These are phyloP conservation scores for roundworm (Caenorhabditis elegans) DNA, from an alignment of 1,140 invertebrate genomes.

Conservation along the genomic window DNA sequence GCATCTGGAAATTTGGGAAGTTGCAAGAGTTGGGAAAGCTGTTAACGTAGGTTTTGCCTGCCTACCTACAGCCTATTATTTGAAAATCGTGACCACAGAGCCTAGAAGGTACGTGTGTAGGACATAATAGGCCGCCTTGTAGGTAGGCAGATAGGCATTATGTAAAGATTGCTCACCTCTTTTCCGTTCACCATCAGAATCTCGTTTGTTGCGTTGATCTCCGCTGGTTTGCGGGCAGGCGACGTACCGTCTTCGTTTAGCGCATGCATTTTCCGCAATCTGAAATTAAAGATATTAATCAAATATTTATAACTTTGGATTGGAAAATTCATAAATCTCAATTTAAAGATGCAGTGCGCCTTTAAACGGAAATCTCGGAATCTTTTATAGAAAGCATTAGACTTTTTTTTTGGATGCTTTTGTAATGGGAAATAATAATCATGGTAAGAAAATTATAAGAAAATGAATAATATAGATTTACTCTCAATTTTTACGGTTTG, in stretches of 20 bases:
- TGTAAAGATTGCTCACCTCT: background rate
- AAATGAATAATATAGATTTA: background rate
- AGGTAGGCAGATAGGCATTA: no score
- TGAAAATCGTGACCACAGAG: no score
- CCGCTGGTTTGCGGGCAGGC: background rate
- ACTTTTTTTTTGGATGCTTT: background rate
- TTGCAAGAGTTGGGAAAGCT: no score
- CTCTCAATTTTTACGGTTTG: no score
- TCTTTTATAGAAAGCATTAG: background rate
- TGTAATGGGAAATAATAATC: background rate
- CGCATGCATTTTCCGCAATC: conserved; percentile 35
- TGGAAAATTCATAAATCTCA: no score
- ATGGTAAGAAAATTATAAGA: background rate
- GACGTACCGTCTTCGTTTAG: conserved; percentile 36
- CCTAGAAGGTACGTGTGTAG: no score
- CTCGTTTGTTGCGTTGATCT: background rate
- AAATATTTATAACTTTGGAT: no score
- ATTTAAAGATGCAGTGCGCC: no score
- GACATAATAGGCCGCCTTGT: no score
- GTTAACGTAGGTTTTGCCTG: no score
- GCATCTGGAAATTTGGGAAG: background rate
- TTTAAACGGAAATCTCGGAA: background rate
- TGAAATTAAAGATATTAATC: background rate
- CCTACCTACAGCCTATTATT: no score
- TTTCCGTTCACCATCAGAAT: background rate